Conservation (phyloP, 2,888 invertebrate species). For the Diogma glabrata region DNA sequence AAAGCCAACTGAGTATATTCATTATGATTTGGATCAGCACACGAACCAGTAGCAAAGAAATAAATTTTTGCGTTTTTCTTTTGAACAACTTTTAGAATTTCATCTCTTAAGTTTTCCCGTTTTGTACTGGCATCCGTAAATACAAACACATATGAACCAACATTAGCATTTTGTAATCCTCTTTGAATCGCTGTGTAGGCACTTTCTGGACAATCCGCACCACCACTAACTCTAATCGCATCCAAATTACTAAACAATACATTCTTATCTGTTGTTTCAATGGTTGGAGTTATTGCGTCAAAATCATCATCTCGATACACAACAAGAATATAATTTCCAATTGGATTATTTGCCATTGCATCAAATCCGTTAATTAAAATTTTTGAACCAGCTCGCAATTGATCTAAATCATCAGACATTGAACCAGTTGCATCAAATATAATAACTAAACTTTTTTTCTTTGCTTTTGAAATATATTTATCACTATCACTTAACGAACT, state of each 20-base stretch:
- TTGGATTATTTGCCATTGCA: conserved; percentile 45
- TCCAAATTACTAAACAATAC: not conserved
- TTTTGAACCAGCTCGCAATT: conserved; percentile 54
- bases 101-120: not conserved
- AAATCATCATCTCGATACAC: conserved; percentile 50
- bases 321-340: conserved; percentile 62
- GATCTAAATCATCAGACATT: conserved; percentile 59
- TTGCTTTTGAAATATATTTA: no score
- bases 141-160: not conserved
- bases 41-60: not conserved
- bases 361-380: conserved; percentile 54
- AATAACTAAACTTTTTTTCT: conserved; percentile 50
- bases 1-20: not conserved
- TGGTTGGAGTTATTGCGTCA: not conserved
- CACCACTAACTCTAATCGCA: not conserved
- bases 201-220: not conserved
- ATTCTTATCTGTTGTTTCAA: not conserved
- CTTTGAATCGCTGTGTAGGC: not conserved
- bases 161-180: not conserved
- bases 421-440: conserved; percentile 69
- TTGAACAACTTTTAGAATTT: not conserved
- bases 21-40: not conserved
- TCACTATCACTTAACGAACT: no score
- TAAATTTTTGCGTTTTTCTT: not conserved
- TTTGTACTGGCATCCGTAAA: not conserved